phyloP scores from a whole-genome alignment of 1,140 invertebrate genomes.

The Drosophila subpulchrella region DNA sequence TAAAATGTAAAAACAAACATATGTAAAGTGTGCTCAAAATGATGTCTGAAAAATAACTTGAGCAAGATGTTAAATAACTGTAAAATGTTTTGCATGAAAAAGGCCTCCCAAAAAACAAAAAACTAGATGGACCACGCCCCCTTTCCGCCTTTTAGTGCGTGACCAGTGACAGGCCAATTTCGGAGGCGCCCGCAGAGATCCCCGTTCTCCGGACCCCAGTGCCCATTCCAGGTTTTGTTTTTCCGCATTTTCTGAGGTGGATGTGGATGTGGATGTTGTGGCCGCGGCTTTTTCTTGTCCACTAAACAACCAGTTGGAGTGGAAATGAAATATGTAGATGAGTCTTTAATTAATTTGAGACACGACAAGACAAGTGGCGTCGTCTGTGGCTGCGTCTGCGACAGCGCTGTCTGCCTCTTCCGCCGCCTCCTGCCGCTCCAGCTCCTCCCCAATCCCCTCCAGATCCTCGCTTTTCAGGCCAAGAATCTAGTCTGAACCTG shows the following conservation, averaged over 20 bases:
- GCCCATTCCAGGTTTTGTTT: slow-evolving; percentile 54
- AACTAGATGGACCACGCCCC: slow-evolving; percentile 20
- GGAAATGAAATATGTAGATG: slow-evolving; percentile 83
- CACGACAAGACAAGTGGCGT: slow-evolving; percentile 81
- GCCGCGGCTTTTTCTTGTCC: slow-evolving; percentile 52
- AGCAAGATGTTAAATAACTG: slow-evolving; percentile 62
- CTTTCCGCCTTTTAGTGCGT: slow-evolving; percentile 28
- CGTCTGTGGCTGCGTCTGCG: slow-evolving; percentile 65
- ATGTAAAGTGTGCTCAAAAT: slow-evolving; percentile 34
- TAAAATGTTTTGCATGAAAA: slow-evolving; percentile 65
- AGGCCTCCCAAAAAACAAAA: slow-evolving; percentile 1
- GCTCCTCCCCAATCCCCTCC: slow-evolving; percentile 22
- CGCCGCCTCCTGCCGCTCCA: slow-evolving; percentile 67
- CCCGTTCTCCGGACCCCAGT: slow-evolving; percentile 8
- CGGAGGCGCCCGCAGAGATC: slow-evolving; percentile 65
- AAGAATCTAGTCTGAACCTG: slow-evolving; percentile 34
- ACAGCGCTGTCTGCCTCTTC: slow-evolving; percentile 43
- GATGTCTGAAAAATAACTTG: slow-evolving; percentile 38
- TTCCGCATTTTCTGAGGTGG: slow-evolving; percentile 71
- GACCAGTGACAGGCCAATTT: slow-evolving; percentile 78
- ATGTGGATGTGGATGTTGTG: slow-evolving; percentile 23
- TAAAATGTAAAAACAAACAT: slow-evolving; percentile 59
- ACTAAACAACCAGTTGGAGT: slow-evolving; percentile 76
- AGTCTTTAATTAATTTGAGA: slow-evolving; percentile 83
- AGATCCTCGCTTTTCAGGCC: slow-evolving; percentile 52